Evolutionary conservation across 2,113 vertebrate species (phyloP), one percentile per base, ranked within the genome.

Genomic region (Neogobius melanostomus): DNA sequence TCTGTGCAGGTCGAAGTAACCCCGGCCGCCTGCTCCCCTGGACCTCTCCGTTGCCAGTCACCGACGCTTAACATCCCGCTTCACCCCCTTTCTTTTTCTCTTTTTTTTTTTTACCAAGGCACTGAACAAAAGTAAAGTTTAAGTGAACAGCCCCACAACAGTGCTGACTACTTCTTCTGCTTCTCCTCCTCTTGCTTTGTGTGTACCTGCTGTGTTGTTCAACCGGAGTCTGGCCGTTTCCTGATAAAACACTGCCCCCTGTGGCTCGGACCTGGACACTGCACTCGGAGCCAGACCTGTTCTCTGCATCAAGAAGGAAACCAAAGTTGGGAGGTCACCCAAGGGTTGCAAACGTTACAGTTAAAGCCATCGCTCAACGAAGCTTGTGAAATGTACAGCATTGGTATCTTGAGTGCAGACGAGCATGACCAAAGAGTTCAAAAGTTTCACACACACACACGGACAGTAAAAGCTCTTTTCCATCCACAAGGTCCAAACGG

Each of bases 1-100:
- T 68, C 16, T n/a, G 59, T 21, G 12, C 85, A 91, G 90, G 90
- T 88, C 90, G 59, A 91, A 91, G 80, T 91, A 88, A 89, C 79
- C n/a, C 72, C 73, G 49, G 76, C 66, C 79, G 64, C 60, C 53
- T 11, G 17, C 61, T 36, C 73, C 66, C 16, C 52, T 52, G 72
- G 57, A 85, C 15, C 9, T 49, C 83, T 87, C 85, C 86, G 82
- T 89, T 84, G 86, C 82, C 75, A 59, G 65, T 66, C 57, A 69
- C 68, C 69, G 66, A 80, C n/a, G 61, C 77, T 80, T 51, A 52
- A 57, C 64, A 60, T 69, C 81, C 75, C 72, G 64, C 65, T 80
- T 78, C 67, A 76, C 70, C 72, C 61, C 69, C 74, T 75, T 74
- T 75, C 73, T 70, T 73, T 36, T 36, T 36, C 4, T 5, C 4